Conservation (phyloP, 1,140 invertebrate genomes). For the Kradibia gibbosae region DNA sequence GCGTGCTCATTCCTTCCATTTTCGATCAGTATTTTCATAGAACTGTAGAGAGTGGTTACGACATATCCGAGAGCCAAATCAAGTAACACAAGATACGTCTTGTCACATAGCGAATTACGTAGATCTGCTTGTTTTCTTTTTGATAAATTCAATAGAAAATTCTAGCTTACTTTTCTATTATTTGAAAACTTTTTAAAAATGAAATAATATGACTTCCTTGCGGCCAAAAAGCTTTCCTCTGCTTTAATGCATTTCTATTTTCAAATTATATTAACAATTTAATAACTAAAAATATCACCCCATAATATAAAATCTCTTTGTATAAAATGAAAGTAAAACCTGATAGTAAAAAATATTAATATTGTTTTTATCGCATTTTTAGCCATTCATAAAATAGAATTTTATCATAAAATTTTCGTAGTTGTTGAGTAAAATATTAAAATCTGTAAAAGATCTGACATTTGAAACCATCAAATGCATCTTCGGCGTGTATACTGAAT, state of each 20-base stretch:
- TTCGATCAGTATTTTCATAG: slow-evolving; percentile 51
- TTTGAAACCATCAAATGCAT: slow-evolving; percentile 15
- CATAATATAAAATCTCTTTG: too few relatives aligned
- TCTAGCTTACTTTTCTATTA: background rate
- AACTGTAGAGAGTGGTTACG: slow-evolving; percentile 43
- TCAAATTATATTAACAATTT: too few relatives aligned
- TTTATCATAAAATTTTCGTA: background rate
- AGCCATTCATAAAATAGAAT: background rate
- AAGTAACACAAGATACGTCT: slow-evolving; percentile 28
- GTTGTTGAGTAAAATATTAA: background rate
- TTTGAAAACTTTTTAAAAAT: background rate
- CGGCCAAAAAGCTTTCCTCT: too few relatives aligned
- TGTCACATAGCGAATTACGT: slow-evolving; percentile 7
- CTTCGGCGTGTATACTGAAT: background rate
- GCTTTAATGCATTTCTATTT: too few relatives aligned
- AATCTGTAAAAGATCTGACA: background rate
- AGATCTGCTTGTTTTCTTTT: slow-evolving; percentile 20
- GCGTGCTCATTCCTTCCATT: slow-evolving; percentile 33
- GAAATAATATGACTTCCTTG: too few relatives aligned
- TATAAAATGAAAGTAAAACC: too few relatives aligned
- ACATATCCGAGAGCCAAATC: slow-evolving; percentile 48
- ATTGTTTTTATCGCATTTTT: background rate
- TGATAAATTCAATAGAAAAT: slow-evolving; percentile 21
- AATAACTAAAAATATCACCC: too few relatives aligned
- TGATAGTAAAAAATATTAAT: background rate